Evolutionary conservation across 2,797 vertebrate genomes (phyloP).

Genomic region (Phrynocephalus forsythii): DNA sequence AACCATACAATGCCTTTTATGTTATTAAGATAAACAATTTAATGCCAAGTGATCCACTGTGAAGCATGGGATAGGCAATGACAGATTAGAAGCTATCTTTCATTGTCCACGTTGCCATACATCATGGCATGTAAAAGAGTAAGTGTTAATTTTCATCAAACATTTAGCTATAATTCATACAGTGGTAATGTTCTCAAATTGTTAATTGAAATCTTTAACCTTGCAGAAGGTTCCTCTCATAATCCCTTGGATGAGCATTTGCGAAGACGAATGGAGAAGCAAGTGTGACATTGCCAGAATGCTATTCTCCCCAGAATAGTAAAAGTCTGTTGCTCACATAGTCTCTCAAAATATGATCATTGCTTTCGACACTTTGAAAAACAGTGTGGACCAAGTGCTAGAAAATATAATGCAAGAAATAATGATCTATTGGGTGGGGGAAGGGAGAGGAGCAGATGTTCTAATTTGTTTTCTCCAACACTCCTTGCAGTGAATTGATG

Average conservation of each 20-base stretch:
- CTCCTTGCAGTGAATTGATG: slow-evolving; percentile 1
- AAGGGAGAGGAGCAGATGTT: background rate
- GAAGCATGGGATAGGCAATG: slow-evolving; percentile 4
- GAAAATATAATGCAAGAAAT: slow-evolving; percentile 12
- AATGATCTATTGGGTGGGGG: slow-evolving; percentile 9
- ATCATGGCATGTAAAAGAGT: slow-evolving; percentile 30
- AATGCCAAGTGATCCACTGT: slow-evolving; percentile 26
- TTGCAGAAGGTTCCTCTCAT: slow-evolving; percentile 46
- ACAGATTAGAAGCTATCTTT: slow-evolving; percentile 38
- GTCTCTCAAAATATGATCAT: background rate
- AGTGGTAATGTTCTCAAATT: slow-evolving; percentile 40
- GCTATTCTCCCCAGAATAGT: slow-evolving; percentile 20
- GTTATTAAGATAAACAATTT: slow-evolving; percentile 27
- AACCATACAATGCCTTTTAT: background rate
- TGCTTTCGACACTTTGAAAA: slow-evolving; percentile 16
- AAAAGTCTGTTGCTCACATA: slow-evolving; percentile 12
- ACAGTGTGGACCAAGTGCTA: slow-evolving; percentile 15
- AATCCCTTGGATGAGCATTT: slow-evolving; percentile 26
- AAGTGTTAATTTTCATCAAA: slow-evolving; percentile 44
- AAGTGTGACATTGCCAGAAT: slow-evolving; percentile 23
- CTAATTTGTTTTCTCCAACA: slow-evolving; percentile 6
- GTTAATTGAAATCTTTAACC: slow-evolving; percentile 51
- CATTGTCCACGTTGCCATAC: slow-evolving; percentile 33
- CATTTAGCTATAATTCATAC: slow-evolving; percentile 37
- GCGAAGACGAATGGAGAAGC: slow-evolving; percentile 15